Evolutionary conservation across 2,888 invertebrate species (phyloP), one percentile per base, ranked within the genome.

Genomic region (Clusia tigrina): DNA sequence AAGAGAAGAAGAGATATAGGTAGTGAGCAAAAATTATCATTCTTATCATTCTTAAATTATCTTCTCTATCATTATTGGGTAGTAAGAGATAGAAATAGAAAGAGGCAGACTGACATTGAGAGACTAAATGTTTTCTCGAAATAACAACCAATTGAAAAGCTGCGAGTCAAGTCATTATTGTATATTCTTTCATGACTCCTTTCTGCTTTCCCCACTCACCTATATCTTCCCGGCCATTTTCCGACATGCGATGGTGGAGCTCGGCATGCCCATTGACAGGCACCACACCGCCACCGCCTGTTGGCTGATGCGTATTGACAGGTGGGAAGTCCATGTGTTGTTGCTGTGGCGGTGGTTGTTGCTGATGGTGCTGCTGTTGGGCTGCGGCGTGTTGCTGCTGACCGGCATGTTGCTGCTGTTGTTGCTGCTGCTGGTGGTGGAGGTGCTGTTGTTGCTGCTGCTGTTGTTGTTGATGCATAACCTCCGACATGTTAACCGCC

Each of bases 401-500:
- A 12, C 90, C 84, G 84, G 89, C 73, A 20, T 75, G 74, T 25
- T 90, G 84, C 85, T 89, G 70, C 81, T 90, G 80, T 84, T 90
- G 77, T 84, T 91, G 74, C 82, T 78, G 80, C 0, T 79, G 81
- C 73, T 79, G 88, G 84, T 91, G 85, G 71, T 88, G 81, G 78
- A 87, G 83, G 66, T 88, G 89, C 61, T 89, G 88, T 37, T 88
- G 88, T 1, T 78, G 79, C 84, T 81, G 81, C 23, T 80, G 81
- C 78, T 80, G 88, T 85, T 91, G 85, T 76, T 89, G 83, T 82
- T 88, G 85, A 86, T 91, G 84, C 85, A 89, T 83, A 73, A 89
- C 85, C 67, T 88, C 89, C 52, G 87, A 87, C 61, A 83, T 71
- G 82, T 88, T 87, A 62, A 87, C 89, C 17, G 87, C 90, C 37